Base-by-base conservation (phyloP, 30 jellyfish, hydroid and myxozoan species). In the Cassiopea xamachana region DNA sequence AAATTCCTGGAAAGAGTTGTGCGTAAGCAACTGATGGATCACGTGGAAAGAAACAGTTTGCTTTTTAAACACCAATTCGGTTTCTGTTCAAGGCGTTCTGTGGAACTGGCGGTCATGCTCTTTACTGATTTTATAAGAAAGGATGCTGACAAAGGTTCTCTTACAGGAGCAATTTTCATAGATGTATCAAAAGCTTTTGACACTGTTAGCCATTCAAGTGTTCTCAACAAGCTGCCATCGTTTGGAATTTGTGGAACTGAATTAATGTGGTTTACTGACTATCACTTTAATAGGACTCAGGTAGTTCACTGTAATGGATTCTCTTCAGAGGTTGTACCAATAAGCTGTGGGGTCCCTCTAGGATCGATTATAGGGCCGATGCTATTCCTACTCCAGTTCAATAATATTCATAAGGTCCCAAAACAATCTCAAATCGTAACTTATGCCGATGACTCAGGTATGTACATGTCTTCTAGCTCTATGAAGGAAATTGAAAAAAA, bases 151-250 rank as follows among this genome's bases (percentile, higher is more conserved):
- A 87, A 87, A n/a, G n/a, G n/a, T n/a, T n/a, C n/a, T n/a, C n/a
- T n/a, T n/a, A n/a, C n/a, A n/a, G n/a, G n/a, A n/a, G 94, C 85
- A 69, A 87, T 87, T 73, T 87, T 87, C 84, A 44, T 86, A 62
- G 93, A 86, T 86, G 27, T 86, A 80, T 86, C 93, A 86, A 86
- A 86, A 76, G 95, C 95, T 50, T 88, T 88, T 47, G 95, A 88
- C n/a, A n/a, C n/a, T n/a, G n/a, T n/a, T n/a, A n/a, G n/a, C n/a
- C n/a, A n/a, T n/a, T n/a, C n/a, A n/a, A 72, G 86, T 84, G 85
- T 88, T 78, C 90, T 79, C 47, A 15, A 69, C 81, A 80, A 69
- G 81, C 78, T 88, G 86, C 90, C 80, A 46, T 88, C 95, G 68
- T 89, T 49, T 75, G 96, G 96, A 59, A 62, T 89, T 75, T 39